A percentile compares a stretch with the other conserved stretches of the same genome.
Conservation (phyloP, 2,113 vertebrate genomes). For the Colius striatus region DNA sequence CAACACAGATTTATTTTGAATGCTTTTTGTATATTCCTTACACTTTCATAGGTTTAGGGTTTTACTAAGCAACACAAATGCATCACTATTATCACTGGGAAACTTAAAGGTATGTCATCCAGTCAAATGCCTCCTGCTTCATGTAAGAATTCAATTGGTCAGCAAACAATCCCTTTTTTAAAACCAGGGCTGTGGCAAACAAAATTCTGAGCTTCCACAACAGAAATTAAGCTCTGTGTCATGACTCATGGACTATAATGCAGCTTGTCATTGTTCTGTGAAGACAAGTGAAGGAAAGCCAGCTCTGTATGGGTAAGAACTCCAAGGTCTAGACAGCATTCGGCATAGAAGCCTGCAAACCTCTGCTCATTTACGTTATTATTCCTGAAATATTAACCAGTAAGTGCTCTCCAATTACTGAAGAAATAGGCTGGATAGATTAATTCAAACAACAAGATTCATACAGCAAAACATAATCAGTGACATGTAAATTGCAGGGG, state of each 20-base stretch:
- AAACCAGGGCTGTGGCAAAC: background rate
- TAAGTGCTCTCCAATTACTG: background rate
- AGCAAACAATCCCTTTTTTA: background rate
- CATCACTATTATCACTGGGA: background rate
- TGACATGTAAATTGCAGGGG: background rate
- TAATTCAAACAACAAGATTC: background rate
- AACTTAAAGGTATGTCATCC: background rate
- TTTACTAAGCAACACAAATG: background rate
- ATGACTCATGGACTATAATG: accelerated
- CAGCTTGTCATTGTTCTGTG: background rate
- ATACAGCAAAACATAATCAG: background rate
- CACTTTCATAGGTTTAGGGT: background rate
- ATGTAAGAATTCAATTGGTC: background rate
- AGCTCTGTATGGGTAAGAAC: background rate
- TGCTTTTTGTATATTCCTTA: background rate
- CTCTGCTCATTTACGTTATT: background rate
- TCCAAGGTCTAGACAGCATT: background rate
- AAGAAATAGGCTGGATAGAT: background rate
- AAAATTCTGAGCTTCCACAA: background rate
- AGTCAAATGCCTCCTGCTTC: background rate
- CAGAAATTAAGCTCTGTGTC: background rate
- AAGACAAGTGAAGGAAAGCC: background rate
- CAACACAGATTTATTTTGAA: background rate
- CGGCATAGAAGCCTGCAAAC: background rate
- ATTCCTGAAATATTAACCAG: background rate